Conservation (phyloP, 2,113 vertebrate species). For the Malaclemys terrapin region DNA sequence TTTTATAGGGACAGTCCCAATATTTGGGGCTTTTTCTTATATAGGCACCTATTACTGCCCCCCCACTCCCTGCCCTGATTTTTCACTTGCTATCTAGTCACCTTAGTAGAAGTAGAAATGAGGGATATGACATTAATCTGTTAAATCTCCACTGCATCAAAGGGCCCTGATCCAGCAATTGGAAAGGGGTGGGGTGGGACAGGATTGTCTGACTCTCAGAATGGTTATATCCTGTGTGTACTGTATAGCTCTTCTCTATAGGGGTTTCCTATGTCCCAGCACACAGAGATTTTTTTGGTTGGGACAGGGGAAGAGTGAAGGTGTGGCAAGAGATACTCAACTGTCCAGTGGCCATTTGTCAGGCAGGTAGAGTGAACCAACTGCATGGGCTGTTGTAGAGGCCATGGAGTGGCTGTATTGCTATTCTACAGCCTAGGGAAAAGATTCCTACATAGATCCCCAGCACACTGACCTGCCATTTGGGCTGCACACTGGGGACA, state of each 20-base stretch:
- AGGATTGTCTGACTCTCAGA: neutral
- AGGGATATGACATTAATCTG: neutral
- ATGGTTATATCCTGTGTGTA: neutral
- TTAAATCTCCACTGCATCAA: neutral
- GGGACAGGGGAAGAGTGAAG: neutral
- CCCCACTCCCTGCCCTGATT: no score
- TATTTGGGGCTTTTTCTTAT: neutral
- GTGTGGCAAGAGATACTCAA: neutral
- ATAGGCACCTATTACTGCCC: no score
- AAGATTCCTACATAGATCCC: neutral
- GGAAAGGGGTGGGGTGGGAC: neutral
- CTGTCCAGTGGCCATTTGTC: neutral
- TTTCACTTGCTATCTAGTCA: no score
- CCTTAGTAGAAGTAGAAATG: neutral
- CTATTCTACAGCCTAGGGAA: neutral
- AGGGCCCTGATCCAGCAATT: neutral
- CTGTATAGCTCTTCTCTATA: neutral
- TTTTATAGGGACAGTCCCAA: neutral
- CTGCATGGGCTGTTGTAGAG: neutral
- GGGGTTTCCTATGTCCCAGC: neutral
- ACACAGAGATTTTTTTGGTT: neutral
- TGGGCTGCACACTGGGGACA: neutral
- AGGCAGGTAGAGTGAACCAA: neutral
- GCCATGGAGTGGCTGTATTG: neutral
- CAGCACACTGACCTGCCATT: neutral